phyloP scores from a whole-genome alignment of 2,113 vertebrate genomes.

The Tichodroma muraria region DNA sequence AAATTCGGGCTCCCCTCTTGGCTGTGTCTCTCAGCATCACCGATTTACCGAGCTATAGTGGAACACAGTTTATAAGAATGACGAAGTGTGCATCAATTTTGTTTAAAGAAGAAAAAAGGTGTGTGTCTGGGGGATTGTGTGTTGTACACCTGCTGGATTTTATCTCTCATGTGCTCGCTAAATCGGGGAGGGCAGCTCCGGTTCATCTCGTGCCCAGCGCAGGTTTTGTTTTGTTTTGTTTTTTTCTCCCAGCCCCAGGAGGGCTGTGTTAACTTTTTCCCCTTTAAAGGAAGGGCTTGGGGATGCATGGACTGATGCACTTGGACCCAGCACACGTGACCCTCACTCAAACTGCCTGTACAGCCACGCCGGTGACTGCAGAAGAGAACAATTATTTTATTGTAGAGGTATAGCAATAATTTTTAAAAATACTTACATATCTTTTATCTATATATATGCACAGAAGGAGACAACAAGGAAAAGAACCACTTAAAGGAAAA shows the following conservation, averaged over 20 bases:
- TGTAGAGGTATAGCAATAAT: no score
- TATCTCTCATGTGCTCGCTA: not conserved
- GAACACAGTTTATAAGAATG: not conserved
- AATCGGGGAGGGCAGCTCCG: not conserved
- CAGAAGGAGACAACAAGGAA: not conserved
- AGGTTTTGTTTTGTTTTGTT: not conserved
- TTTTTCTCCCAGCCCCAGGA: not conserved
- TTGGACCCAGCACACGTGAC: accelerated
- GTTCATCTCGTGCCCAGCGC: not conserved
- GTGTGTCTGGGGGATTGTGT: not conserved
- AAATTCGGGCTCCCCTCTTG: not conserved
- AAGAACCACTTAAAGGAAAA: not conserved
- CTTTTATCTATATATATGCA: not conserved
- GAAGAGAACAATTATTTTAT: not conserved
- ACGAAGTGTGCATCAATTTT: not conserved
- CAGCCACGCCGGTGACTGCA: not conserved
- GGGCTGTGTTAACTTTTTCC: not conserved
- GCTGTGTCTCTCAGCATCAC: not conserved
- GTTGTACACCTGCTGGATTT: not conserved
- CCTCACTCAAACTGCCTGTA: not conserved
- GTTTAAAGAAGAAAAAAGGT: not conserved
- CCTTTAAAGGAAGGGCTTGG: not conserved
- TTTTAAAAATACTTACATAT: no score
- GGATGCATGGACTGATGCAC: not conserved
- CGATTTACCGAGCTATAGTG: not conserved